Evolutionary conservation across 2,888 invertebrate genomes (phyloP), one percentile per base, ranked within the genome.

Genomic region (Drosophila vallismaia): DNA sequence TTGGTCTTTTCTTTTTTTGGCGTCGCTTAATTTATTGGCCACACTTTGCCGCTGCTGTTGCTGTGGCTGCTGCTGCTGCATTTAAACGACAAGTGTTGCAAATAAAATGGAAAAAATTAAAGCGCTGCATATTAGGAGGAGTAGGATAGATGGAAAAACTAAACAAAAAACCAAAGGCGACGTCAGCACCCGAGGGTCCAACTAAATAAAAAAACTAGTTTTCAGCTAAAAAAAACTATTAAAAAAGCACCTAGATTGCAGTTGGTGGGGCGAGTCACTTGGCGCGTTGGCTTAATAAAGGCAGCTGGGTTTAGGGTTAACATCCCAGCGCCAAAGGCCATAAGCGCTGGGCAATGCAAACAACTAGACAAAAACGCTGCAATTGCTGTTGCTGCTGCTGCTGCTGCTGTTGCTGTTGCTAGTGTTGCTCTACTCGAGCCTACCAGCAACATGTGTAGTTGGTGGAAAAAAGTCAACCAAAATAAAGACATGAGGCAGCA

Each of bases 31-130:
- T 84, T 88, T 84, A 84, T 84, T 88, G 79, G 88, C 84, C 78
- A 86, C 84, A 84, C 86, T 86, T 75, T 88, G 71, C 58, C 29
- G 44, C 12, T 42, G 38, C 40, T 7, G 40, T 38, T 19, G 19
- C 19, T 19, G 19, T 19, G 1, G 44, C 12, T 42, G 38, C 40
- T 7, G 42, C 40, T 74, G 74, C 72, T 73, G 86, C 84, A 80
- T 86, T 84, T 86, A 84, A 86, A 76, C 84, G 88, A 84, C 88
- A 84, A 84, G 86, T 84, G 86, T 84, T 84, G 88, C 83, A 84
- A 84, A 84, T 86, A 88, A 84, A 84, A 86, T 86, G 74, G 70
- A 69, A 88, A 86, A 86, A 83, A 88, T 84, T 86, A 86, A 88
- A 86, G 84, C 84, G 80, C 60, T 83, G 84, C 84, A 83, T 83